Evolutionary conservation across 2,113 vertebrate species (phyloP).

Genomic region (Phaethon lepturus): DNA sequence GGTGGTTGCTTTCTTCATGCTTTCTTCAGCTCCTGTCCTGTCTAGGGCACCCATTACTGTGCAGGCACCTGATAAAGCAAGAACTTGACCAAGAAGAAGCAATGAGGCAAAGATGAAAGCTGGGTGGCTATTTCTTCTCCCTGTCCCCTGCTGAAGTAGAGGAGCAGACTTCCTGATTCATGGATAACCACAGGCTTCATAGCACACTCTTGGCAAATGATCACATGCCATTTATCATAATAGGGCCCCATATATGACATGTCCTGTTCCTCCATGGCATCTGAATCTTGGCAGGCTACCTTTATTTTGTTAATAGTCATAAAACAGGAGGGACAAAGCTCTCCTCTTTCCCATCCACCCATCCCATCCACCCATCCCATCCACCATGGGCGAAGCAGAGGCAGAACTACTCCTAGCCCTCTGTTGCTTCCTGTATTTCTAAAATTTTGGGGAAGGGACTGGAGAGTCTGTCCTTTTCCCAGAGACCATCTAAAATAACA

Average conservation of each 20-base stretch:
- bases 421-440: not conserved
- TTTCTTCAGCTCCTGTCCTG: not conserved
- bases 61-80: not conserved
- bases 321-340: not conserved
- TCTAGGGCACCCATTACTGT: not conserved
- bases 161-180: not conserved
- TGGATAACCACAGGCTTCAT: not conserved
- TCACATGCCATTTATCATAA: not conserved
- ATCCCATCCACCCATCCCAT: not conserved
- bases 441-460: not conserved
- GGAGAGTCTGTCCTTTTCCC: not conserved
- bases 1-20: not conserved
- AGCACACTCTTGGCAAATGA: not conserved
- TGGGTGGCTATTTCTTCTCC: not conserved
- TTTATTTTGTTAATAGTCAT: not conserved
- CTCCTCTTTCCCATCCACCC: not conserved
- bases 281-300: not conserved
- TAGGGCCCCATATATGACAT: fast-evolving
- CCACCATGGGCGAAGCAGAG: not conserved
- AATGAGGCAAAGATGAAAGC: not conserved
- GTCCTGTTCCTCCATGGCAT: not conserved
- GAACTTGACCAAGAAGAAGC: not conserved
- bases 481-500: not conserved
- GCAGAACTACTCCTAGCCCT: not conserved
- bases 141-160: not conserved